Evolutionary conservation across 2,797 vertebrate species (phyloP).

Genomic region (Agapornis canus): DNA sequence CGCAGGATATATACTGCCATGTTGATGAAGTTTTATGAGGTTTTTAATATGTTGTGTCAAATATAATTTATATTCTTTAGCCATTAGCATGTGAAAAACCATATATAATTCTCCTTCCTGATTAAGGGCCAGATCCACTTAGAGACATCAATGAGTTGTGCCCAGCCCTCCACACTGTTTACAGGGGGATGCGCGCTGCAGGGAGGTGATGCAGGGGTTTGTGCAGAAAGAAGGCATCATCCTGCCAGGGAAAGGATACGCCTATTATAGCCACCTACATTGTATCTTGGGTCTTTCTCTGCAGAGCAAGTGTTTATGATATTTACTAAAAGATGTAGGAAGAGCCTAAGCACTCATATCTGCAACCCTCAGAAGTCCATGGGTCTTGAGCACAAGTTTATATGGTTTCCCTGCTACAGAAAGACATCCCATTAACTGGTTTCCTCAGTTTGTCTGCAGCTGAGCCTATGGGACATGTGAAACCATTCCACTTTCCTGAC

Average conservation of each 20-base stretch:
- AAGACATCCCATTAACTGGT: neutral
- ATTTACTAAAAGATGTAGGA: neutral
- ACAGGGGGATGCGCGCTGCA: neutral
- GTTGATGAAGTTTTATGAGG: conserved; percentile 22
- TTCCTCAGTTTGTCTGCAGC: neutral
- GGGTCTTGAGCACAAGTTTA: neutral
- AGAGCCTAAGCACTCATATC: neutral
- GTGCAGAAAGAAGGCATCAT: neutral
- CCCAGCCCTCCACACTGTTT: neutral
- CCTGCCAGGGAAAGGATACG: neutral
- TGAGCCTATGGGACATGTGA: neutral
- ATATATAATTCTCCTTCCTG: neutral
- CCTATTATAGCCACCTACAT: rapidly evolving
- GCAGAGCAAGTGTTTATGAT: neutral
- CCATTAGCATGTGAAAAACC: neutral
- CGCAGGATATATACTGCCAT: neutral
- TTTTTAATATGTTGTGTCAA: neutral
- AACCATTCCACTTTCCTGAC: neutral
- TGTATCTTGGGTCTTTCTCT: neutral
- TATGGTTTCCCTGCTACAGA: neutral
- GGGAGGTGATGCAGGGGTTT: neutral
- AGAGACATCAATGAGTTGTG: neutral
- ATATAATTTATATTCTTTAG: neutral
- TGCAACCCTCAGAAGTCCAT: rapidly evolving
- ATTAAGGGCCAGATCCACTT: neutral